Conservation (phyloP, 2,888 invertebrate genomes). For the Yponomeuta cagnagella region DNA sequence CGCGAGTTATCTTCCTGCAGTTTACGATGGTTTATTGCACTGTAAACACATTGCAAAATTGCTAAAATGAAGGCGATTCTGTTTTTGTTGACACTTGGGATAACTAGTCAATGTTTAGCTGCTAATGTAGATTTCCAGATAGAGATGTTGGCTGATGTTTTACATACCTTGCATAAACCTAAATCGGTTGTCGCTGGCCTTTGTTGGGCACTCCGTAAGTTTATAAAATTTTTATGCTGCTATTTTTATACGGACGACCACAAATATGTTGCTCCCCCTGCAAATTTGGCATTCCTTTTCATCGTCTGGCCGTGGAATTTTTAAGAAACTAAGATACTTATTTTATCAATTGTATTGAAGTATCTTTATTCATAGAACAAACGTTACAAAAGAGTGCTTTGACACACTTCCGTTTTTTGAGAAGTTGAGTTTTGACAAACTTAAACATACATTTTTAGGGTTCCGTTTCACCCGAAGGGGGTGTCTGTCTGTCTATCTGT, state of each 20-base stretch:
- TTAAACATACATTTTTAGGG: no score
- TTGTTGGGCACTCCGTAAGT: conserved; percentile 10
- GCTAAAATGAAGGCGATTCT: not conserved
- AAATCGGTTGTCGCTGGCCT: not conserved
- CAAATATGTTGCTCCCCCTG: no score
- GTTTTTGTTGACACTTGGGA: not conserved
- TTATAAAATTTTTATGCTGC: not conserved
- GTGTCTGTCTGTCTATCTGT: no score
- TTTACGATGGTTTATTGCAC: not conserved
- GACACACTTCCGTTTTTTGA: no score
- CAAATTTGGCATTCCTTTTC: no score
- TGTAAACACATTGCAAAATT: not conserved
- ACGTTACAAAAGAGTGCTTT: no score
- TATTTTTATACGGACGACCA: not conserved
- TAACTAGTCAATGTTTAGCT: not conserved
- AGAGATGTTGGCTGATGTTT: not conserved
- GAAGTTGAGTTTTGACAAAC: no score
- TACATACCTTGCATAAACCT: not conserved
- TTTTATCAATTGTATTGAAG: no score
- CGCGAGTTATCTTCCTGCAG: not conserved
- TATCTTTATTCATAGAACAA: no score
- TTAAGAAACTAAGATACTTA: no score
- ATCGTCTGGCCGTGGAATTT: no score
- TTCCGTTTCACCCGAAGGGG: no score
- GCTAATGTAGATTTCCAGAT: not conserved